Conservation (phyloP, 2,797 vertebrate genomes). For the Tapera naevia region DNA sequence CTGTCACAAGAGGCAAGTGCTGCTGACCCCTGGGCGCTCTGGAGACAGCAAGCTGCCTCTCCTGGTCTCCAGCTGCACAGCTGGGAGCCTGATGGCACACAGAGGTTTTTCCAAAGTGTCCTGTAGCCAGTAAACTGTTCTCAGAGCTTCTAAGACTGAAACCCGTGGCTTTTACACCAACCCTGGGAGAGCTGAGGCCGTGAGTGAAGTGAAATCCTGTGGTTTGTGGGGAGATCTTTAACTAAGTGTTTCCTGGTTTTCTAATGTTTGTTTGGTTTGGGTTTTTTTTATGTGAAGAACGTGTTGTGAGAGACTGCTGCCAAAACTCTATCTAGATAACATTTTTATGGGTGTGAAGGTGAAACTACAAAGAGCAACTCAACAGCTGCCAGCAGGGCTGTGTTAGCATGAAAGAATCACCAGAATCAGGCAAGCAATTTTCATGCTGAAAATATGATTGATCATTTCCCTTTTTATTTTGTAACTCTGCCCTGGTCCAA, state of each 20-base stretch:
- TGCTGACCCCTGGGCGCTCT: fast-evolving
- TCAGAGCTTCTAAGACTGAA: background rate
- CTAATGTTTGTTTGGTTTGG: background rate
- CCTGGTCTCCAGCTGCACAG: background rate
- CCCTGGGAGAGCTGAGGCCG: fast-evolving
- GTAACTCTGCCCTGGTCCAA: background rate
- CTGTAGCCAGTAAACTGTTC: background rate
- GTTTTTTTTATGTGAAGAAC: background rate
- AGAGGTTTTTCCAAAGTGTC: background rate
- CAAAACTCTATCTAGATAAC: constrained; percentile 49
- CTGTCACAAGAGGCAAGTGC: background rate
- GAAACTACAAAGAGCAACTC: constrained; percentile 41
- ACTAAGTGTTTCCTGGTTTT: background rate
- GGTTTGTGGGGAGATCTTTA: background rate
- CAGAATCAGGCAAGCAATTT: constrained; percentile 5
- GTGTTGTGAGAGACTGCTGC: constrained; percentile 13
- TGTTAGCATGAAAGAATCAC: background rate
- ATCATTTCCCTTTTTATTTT: background rate
- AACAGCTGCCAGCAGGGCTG: background rate
- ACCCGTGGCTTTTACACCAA: background rate
- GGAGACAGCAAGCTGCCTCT: background rate
- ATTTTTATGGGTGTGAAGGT: constrained; percentile 39
- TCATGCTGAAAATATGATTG: constrained; percentile 44
- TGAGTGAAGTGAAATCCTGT: fast-evolving
- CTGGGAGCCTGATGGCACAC: background rate